phyloP scores from a whole-genome alignment of 2,113 vertebrate species.

The Hyperopisus bebe region DNA sequence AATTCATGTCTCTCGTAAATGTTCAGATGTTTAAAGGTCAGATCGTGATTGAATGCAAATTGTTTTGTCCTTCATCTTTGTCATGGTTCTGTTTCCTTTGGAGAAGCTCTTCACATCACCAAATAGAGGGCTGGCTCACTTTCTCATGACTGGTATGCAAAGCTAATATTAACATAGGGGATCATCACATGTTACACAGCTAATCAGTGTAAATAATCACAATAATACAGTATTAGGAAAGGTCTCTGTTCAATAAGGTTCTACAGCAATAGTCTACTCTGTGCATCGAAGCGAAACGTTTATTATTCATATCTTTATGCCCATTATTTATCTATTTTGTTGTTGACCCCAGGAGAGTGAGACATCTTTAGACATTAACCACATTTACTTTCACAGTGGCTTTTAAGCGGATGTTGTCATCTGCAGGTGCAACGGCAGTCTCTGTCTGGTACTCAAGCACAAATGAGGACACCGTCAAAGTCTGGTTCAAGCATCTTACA shows the following conservation, averaged over 20 bases:
- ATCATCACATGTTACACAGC: not conserved
- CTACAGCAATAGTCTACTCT: not conserved
- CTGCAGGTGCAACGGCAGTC: not conserved
- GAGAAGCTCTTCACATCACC: not conserved
- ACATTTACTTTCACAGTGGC: not conserved
- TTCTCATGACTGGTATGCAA: not conserved
- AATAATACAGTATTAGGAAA: not conserved
- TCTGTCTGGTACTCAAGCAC: not conserved
- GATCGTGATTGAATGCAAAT: not conserved
- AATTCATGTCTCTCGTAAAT: not conserved
- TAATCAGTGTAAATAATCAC: not conserved
- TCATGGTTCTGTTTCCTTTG: not conserved
- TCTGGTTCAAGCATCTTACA: not conserved
- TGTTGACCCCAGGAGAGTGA: not conserved
- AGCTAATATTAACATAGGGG: not conserved
- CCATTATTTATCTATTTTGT: not conserved
- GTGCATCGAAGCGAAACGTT: not conserved
- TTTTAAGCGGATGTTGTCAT: not conserved
- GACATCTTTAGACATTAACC: not conserved
- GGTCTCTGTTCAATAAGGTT: not conserved
- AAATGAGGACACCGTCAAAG: not conserved
- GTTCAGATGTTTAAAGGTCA: not conserved
- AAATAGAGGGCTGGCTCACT: not conserved
- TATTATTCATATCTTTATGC: not conserved
- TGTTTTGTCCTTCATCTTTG: not conserved